Base-by-base conservation (phyloP, 2,888 invertebrate genomes). In the Xestoiulus laeticollis region DNA sequence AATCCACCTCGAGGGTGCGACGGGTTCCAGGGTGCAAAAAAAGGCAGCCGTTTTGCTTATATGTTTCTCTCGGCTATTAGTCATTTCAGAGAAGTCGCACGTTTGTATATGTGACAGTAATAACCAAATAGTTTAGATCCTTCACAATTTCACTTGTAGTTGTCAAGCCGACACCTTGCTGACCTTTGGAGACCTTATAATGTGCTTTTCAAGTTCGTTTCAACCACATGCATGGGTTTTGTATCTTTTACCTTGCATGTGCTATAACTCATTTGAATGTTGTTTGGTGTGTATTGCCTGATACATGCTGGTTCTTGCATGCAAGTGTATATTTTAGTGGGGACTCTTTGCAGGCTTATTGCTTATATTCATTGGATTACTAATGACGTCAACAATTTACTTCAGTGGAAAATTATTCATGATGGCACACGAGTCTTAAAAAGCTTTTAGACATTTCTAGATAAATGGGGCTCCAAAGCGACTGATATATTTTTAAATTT, bases 71-170 rank as follows among this genome's bases (percentile, higher is more conserved):
- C 22, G 59, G 68, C 68, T 68, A 68, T 68, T 68, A 68, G 68
- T 68, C 68, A 68, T 68, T 68, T 68, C 68, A 26, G 68, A 68
- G 68, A 68, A 68, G 68, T 68, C 68, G 68, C 68, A 68, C 68
- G 22, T 68, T 22, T 68, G 68, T 68, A 68, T 68, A 68, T 68
- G 68, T 68, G 68, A 68, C 68, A 68, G 68, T 68, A 68, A 68
- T 68, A 68, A 68, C 68, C 68, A 68, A 68, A 68, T 68, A 68
- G 26, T 68, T 68, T 68, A 68, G 26, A 68, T 68, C 68, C 68
- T 68, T 68, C 68, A 68, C 68, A 68, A 68, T 68, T 68, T 68
- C 68, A 68, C 68, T 68, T 12, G 68, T 68, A 68, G 68, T 68
- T 68, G 68, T 68, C 68, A 68, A 68, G 68, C 68, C 68, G 68